Percentiles rank a stretch among this genome's conserved stretches.
phyloP scores from a whole-genome alignment of 2,113 vertebrate species.

The Anguilla rostrata region DNA sequence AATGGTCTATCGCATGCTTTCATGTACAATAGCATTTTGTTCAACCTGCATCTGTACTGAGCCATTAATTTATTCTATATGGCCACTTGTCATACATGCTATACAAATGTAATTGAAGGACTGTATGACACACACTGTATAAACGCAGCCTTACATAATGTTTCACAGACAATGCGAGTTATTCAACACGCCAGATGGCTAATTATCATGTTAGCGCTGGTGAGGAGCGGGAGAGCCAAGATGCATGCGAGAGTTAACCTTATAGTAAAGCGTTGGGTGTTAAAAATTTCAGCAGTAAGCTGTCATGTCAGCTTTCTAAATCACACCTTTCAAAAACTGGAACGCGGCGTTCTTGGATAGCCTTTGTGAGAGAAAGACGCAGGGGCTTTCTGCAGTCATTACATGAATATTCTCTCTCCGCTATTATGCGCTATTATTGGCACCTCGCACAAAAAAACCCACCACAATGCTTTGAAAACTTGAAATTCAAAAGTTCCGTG shows the following conservation, averaged over 20 bases:
- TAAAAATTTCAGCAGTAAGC: neutral
- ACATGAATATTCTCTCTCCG: neutral
- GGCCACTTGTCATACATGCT: too few relatives aligned
- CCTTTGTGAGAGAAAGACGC: neutral
- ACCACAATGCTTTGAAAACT: neutral
- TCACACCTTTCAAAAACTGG: neutral
- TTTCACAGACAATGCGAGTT: neutral
- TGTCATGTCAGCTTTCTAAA: constrained; percentile 3
- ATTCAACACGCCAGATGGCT: neutral
- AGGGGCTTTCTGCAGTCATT: neutral
- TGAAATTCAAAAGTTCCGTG: neutral
- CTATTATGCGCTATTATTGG: neutral
- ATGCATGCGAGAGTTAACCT: neutral
- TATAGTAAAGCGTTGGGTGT: neutral
- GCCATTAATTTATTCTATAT: neutral
- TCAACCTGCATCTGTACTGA: neutral
- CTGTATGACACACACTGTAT: neutral
- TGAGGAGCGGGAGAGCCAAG: neutral
- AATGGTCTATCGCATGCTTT: neutral
- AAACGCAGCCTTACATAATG: neutral
- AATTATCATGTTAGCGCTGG: neutral
- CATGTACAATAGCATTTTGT: neutral
- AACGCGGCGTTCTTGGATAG: neutral
- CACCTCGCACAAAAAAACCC: neutral
- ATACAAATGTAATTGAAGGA: neutral